Evolutionary conservation across 2,888 invertebrate species (phyloP).

Genomic region (Standfussiana lucernea): DNA sequence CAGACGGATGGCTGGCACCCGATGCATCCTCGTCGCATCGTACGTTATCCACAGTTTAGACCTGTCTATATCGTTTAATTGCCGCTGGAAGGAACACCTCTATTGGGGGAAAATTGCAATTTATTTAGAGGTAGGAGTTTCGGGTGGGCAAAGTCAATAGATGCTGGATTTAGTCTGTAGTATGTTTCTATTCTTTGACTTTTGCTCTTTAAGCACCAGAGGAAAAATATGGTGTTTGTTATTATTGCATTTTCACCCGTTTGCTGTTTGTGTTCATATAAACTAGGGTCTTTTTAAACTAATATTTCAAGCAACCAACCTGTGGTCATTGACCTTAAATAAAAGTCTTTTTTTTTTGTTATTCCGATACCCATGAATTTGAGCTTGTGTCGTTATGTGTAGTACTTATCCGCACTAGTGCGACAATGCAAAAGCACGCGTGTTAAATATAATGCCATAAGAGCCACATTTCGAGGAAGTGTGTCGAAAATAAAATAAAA

Average conservation of each 20-base stretch:
- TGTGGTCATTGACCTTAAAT: not conserved
- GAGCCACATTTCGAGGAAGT: not conserved
- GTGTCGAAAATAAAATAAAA: slow-evolving; percentile 31
- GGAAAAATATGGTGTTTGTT: not conserved
- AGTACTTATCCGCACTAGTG: not conserved
- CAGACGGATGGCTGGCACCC: slow-evolving; percentile 43
- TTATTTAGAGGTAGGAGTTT: not conserved
- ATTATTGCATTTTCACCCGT: not conserved
- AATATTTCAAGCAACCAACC: not conserved
- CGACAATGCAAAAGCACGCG: not conserved
- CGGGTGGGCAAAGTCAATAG: not conserved
- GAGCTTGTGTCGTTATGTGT: not conserved
- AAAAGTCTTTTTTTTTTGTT: not conserved
- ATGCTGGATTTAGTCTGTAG: not conserved
- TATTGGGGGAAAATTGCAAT: slow-evolving; percentile 3
- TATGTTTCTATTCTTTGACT: not conserved
- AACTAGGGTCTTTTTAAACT: not conserved
- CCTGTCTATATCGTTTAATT: slow-evolving; percentile 41
- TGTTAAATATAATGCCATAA: not conserved
- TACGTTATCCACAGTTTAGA: slow-evolving; percentile 46
- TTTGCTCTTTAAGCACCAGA: not conserved
- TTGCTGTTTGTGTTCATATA: not conserved
- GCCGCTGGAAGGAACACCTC: not conserved
- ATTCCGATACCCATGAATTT: no score
- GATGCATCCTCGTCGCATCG: slow-evolving; percentile 32